A percentile compares a stretch with the other conserved stretches of the same genome.
Evolutionary conservation across 1,140 invertebrate species (phyloP).

Genomic region (Odontomachus brunneus): DNA sequence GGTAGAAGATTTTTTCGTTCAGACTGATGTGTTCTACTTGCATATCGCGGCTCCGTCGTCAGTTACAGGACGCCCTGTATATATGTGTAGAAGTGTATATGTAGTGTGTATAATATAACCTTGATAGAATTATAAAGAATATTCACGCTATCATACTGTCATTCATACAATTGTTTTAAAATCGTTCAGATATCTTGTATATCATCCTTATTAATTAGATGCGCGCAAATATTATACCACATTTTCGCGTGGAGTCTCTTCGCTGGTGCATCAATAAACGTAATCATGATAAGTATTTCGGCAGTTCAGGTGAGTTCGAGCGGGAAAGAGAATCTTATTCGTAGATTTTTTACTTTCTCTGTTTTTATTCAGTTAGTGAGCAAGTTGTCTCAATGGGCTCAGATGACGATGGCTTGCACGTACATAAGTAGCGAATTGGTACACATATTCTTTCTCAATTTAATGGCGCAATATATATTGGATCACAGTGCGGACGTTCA

Average conservation of each 20-base stretch:
- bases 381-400: background rate
- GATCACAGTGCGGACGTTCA: background rate
- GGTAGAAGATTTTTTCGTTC: no score
- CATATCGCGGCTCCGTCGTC: no score
- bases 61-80: no score
- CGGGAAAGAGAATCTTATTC: background rate
- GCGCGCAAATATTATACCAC: background rate
- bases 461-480: constrained; percentile 6
- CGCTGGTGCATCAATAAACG: background rate
- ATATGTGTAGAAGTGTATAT: no score
- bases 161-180: no score
- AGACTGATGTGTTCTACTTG: no score
- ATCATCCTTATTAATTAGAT: background rate
- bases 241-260: constrained; percentile 3
- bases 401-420: background rate
- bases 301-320: constrained; percentile 10
- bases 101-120: no score
- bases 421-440: background rate
- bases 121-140: no score
- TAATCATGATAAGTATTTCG: constrained; percentile 8
- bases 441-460: background rate
- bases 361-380: constrained; percentile 12
- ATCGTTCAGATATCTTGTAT: background rate
- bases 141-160: no score
- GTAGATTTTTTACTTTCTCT: background rate